Conservation (phyloP, 2,888 invertebrate genomes). For the Pseudanteris insignis region DNA sequence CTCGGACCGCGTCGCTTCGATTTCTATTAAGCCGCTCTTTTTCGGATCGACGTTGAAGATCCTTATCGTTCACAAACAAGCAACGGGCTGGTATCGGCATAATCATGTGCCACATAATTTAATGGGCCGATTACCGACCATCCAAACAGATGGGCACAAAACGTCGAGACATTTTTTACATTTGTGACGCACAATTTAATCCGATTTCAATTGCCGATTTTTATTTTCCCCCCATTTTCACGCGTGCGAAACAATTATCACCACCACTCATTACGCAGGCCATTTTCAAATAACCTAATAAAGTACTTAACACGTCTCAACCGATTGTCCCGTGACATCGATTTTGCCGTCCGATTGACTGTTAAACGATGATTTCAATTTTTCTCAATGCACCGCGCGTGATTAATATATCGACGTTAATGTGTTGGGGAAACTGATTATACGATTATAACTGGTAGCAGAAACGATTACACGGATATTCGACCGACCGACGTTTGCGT, state of each 20-base stretch:
- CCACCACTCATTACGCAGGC: constrained; percentile 8
- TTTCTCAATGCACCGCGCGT: no score
- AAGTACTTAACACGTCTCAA: no score
- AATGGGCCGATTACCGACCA: constrained; percentile 36
- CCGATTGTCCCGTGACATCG: no score
- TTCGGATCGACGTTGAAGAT: constrained; percentile 38
- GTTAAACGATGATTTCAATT: no score
- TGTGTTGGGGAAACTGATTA: no score
- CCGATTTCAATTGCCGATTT: constrained; percentile 37
- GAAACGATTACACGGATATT: no score
- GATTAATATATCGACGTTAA: no score
- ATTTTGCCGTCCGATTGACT: no score
- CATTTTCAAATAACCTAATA: constrained; percentile 17
- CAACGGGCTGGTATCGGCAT: constrained; percentile 42
- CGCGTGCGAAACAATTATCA: constrained; percentile 14
- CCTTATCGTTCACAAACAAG: constrained; percentile 34
- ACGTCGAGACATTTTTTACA: constrained; percentile 11
- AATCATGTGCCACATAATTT: constrained; percentile 39
- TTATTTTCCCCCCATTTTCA: constrained; percentile 37
- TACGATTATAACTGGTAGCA: no score
- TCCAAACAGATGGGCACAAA: constrained; percentile 30
- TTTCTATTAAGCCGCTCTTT: constrained; percentile 50
- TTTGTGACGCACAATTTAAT: constrained; percentile 16
- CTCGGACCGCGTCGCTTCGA: constrained; percentile 48
- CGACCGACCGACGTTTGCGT: no score